These are phyloP conservation scores for Delphinus delphis DNA, from an alignment of 2,113 vertebrate species.

Conservation along the genomic window DNA sequence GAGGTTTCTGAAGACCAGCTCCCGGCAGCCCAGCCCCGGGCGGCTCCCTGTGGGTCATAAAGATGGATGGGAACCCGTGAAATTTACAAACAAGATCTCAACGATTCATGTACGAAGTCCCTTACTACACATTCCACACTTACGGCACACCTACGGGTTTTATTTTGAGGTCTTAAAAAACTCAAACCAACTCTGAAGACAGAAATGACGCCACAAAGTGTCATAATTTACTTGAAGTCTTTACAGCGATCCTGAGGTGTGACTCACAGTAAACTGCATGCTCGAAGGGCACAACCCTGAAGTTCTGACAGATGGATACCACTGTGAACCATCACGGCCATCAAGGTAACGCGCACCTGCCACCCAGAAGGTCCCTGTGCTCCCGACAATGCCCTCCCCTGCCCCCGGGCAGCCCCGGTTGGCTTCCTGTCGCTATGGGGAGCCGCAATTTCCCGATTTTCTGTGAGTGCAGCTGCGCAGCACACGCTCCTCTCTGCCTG, in stretches of 20 bases:
- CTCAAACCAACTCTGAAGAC: background rate
- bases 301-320: background rate
- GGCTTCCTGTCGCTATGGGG: accelerated
- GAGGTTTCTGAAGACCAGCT: conserved; percentile 93
- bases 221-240: background rate
- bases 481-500: accelerated
- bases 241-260: background rate
- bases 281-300: accelerated
- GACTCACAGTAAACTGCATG: background rate
- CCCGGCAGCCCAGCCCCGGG: conserved; percentile 93
- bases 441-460: background rate
- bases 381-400: accelerated
- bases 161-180: background rate
- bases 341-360: accelerated
- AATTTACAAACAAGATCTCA: background rate
- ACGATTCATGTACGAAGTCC: accelerated
- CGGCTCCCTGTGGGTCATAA: conserved; percentile 83
- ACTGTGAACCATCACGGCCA: accelerated
- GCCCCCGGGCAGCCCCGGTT: accelerated
- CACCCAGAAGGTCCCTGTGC: background rate
- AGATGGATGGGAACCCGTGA: accelerated
- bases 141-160: background rate
- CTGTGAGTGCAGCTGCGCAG: accelerated
- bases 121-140: accelerated
- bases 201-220: background rate